Percentiles rank a stretch among this genome's conserved stretches.
phyloP scores from a whole-genome alignment of 2,888 invertebrate genomes.

The Cheilosia soror region DNA sequence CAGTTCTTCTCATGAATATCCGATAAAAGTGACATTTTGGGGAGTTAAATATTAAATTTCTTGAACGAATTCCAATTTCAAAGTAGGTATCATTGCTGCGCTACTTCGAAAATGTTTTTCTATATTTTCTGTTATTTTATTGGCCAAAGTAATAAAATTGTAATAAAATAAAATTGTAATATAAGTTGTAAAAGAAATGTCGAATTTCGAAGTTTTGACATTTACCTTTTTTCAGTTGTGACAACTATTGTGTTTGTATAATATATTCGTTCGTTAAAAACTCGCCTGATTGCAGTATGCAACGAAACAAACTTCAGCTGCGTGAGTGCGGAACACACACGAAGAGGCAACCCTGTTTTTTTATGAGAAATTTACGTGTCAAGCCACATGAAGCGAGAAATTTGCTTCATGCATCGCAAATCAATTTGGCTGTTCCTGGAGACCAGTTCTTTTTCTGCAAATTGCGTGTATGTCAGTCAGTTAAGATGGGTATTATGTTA shows the following conservation, averaged over 20 bases:
- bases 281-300: not conserved
- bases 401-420: slow-evolving; percentile 62
- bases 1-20: not conserved
- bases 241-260: not conserved
- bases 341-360: slow-evolving; percentile 40
- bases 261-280: not conserved
- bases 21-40: no score
- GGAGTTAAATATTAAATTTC: not conserved
- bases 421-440: slow-evolving; percentile 49
- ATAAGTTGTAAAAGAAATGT: no score
- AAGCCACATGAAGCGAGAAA: slow-evolving; percentile 62
- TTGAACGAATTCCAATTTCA: not conserved
- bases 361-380: slow-evolving; percentile 47
- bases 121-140: no score
- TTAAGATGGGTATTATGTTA: slow-evolving; percentile 51
- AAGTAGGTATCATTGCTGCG: no score
- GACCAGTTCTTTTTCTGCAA: slow-evolving; percentile 59
- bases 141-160: no score
- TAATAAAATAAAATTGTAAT: no score
- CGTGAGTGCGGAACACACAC: slow-evolving; percentile 39
- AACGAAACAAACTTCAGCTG: slow-evolving; percentile 3
- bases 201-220: not conserved
- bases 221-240: not conserved
- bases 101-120: no score
- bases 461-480: slow-evolving; percentile 75